Base-by-base conservation (phyloP, 2,797 vertebrate genomes). In the Gobionotothen gibberifrons region DNA sequence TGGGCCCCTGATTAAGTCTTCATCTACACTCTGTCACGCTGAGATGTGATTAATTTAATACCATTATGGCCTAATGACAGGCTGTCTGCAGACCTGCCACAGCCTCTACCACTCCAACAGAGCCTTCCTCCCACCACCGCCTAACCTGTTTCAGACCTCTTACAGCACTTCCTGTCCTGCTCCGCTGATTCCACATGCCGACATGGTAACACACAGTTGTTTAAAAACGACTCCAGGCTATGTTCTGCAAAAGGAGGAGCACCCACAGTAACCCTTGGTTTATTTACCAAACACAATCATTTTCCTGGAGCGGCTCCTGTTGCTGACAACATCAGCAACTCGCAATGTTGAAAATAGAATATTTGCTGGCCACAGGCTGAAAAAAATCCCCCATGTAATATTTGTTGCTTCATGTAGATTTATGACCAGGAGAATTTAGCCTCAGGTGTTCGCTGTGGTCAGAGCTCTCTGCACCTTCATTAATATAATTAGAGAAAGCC, bases 21-120 rank as follows among this genome's bases (percentile, higher is more conserved):
- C 93, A 95, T 93, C 93, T 93, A 91, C 90, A 93, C 94, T 94
- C 94, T 93, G 95, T 94, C 95, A 94, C 93, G 92, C 89, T 84
- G 92, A 92, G 91, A 94, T 93, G 93, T 95, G 94, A 95, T 95
- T 95, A 93, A 95, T 95, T 95, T 95, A 95, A 95, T 95, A 93
- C 94, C 93, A 95, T 95, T 94, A 95, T 94, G 92, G 93, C 93
- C 92, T 95, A 95, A 95, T 94, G 94, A 95, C 93, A 94, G 94
- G 93, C 93, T 94, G 93, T 94, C 93, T 93, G 91, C 91, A 84
- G 90, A 89, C 91, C 90, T 90, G 90, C 86, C 90, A 90, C 74
- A 66, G 85, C 74, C 82, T 78, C 65, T 51, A 40, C 78, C 46
- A 59, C 62, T 80, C 73, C 67, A 51, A 82, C 85, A 76, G 83